Conservation (phyloP, 1,140 invertebrate genomes). For the Neotoxoptera formosana region DNA sequence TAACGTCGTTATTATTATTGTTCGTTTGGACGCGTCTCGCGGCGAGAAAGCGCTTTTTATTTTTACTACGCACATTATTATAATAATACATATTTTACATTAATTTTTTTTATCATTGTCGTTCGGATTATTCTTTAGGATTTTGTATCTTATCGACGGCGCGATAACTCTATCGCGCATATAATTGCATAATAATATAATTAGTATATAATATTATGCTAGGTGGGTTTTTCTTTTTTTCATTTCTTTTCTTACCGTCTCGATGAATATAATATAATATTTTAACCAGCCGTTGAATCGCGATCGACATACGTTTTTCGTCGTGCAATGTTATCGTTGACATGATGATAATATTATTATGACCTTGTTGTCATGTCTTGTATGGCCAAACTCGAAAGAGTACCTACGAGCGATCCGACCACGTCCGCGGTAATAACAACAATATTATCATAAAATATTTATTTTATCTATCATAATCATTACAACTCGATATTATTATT, state of each 20-base stretch:
- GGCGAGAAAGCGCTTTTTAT: background rate
- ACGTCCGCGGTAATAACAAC: background rate
- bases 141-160: background rate
- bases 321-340: background rate
- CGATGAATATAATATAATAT: background rate
- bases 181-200: no score
- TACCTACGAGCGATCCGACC: background rate
- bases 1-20: background rate
- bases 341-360: no score
- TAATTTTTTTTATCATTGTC: background rate
- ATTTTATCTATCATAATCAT: background rate
- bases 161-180: background rate
- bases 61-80: background rate
- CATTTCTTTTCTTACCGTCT: background rate
- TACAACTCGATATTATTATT: background rate
- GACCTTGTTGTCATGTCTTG: no score
- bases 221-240: background rate
- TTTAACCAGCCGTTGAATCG: background rate
- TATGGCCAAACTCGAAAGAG: background rate
- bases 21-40: background rate
- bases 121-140: background rate
- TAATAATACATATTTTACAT: background rate
- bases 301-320: background rate
- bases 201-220: no score
- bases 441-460: background rate